Conservation (phyloP, 1,140 invertebrate species). For the Drosophila insularis region DNA sequence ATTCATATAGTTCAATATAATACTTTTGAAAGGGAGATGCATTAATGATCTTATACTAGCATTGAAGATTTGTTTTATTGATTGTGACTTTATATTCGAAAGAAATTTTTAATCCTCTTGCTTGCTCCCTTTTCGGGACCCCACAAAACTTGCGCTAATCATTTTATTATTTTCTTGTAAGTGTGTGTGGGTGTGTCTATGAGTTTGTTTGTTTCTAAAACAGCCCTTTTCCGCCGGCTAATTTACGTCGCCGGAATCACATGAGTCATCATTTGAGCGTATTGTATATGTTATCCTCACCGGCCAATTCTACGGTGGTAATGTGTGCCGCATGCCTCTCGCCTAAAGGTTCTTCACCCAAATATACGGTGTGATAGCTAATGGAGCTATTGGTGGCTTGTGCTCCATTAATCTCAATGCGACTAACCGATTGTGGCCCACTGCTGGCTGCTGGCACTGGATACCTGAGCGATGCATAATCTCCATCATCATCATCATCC, state of each 20-base stretch:
- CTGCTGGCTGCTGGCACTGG: constrained; percentile 20
- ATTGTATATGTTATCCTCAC: constrained; percentile 81
- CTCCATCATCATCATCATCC: constrained; percentile 64
- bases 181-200: too few relatives aligned
- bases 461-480: constrained; percentile 77
- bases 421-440: constrained; percentile 69
- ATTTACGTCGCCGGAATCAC: constrained; percentile 78
- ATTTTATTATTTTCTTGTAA: constrained; percentile 21
- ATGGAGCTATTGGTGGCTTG: constrained; percentile 61
- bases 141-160: constrained; percentile 12
- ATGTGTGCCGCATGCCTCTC: constrained; percentile 62
- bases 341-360: constrained; percentile 71
- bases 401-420: constrained; percentile 74
- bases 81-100: not conserved
- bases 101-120: not conserved
- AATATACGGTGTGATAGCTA: constrained; percentile 75
- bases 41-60: constrained; percentile 10
- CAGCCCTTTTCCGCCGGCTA: constrained; percentile 69
- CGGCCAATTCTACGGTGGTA: constrained; percentile 71
- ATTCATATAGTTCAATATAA: constrained; percentile 4
- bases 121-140: not conserved
- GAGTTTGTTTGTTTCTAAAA: constrained; percentile 39
- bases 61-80: not conserved
- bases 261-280: constrained; percentile 82
- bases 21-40: constrained; percentile 6